Base-by-base conservation (phyloP, 1,140 invertebrate genomes). In the Nixonia krombeini region DNA sequence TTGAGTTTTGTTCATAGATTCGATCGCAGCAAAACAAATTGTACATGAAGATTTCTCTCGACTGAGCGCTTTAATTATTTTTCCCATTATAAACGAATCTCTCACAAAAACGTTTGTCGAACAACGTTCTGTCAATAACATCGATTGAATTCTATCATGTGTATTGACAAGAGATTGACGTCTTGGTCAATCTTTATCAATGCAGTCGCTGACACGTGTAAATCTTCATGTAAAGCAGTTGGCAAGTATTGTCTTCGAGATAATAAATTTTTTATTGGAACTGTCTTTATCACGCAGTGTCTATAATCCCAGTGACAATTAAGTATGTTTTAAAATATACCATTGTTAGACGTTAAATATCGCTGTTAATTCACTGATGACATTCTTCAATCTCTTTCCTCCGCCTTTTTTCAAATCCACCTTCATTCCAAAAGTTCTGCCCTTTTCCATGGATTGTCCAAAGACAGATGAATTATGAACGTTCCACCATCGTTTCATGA, bases 291-390 rank as follows among this genome's bases (percentile, higher is more conserved):
- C n/a, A 66, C 53, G 49, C 16, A 45, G 58, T 67, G 51, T 50
- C 64, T 61, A 51, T 67, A 53, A 50, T 46, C 45, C 51, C 49
- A 55, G 59, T 59, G 44, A 67, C 23, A 29, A 61, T 52, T 49
- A 55, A 63, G 56, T 56, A 68, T 68, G 64, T 61, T 61, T 55
- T 57, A 56, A 68, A 68, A 68, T 68, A 68, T 68, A 68, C 56
- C 40, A 55, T 45, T 55, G 52, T 61, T 68, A 68, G 50, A 61
- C 18, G 44, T 66, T 40, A 41, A 31, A 26, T 4, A 26, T 5
- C 9, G 4, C 9, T 9, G 4, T 26, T 26, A 4, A 9, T 9
- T 26, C 4, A 26, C 9, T 26, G 4, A 26, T 26, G 9, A 5
- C 9, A 26, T 26, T 26, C 25, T 9, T 26, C 25, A 4, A 9